A percentile compares a stretch with the other conserved stretches of the same genome.
These are phyloP conservation scores for Frankliniella intonsa DNA, from an alignment of 2,888 invertebrate genomes.

Conservation along the genomic window DNA sequence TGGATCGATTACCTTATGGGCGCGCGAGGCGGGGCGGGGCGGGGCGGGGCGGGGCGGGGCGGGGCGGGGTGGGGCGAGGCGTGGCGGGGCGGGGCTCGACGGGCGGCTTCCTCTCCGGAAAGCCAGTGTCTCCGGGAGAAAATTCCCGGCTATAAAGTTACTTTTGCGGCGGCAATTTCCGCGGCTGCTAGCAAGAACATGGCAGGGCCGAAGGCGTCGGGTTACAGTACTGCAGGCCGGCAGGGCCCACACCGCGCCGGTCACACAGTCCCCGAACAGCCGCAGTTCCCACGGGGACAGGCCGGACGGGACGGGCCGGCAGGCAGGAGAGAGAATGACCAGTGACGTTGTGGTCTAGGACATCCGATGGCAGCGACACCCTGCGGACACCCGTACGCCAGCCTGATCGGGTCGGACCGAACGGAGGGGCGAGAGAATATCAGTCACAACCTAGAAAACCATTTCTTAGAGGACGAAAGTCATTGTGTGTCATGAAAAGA, in stretches of 20 bases:
- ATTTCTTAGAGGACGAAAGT: too few relatives aligned
- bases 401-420: too few relatives aligned
- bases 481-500: too few relatives aligned
- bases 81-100: too few relatives aligned
- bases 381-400: too few relatives aligned
- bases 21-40: neutral
- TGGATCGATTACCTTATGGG: neutral
- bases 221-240: neutral
- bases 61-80: too few relatives aligned
- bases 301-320: too few relatives aligned
- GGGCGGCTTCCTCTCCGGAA: constrained; percentile 11
- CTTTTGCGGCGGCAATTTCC: constrained; percentile 24
- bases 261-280: neutral
- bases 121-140: neutral
- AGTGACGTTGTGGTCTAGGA: neutral
- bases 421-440: too few relatives aligned
- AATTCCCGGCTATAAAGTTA: constrained; percentile 17
- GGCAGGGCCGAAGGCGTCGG: neutral
- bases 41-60: too few relatives aligned
- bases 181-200: neutral
- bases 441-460: too few relatives aligned
- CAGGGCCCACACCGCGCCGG: neutral
- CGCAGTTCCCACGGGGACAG: too few relatives aligned
- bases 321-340: too few relatives aligned
- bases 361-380: neutral